Evolutionary conservation across 2,888 invertebrate genomes (phyloP), one percentile per base, ranked within the genome.

Genomic region (Ennomos quercinarius): DNA sequence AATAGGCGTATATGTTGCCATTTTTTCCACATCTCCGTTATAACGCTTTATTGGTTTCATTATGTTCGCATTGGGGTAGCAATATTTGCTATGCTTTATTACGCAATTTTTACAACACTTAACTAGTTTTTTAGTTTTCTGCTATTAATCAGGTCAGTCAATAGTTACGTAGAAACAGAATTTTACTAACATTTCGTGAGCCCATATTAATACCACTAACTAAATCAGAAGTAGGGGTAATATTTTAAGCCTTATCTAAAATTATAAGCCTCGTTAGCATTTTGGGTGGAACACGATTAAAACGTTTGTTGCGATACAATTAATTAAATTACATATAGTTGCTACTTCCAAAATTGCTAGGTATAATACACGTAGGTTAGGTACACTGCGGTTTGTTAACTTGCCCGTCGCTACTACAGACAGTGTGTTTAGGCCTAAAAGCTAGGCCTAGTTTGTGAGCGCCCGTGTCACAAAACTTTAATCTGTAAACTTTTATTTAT

Each of bases 1-100:
- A 78, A 84, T 83, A 82, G 86, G 84, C 84, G 80, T 80, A 79
- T 71, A 72, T 76, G 71, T 71, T 73, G 75, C 76, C 50, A 61
- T 61, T 81, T 83, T 84, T 84, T 82, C 77, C 77, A 73, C 76
- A 73, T 81, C 70, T 78, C 80, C 78, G 78, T 83, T 83, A 78
- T 81, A 84, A 78, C 65, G 69, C 72, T 83, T 86, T 87, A 88
- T 89, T 81, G 83, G 77, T 81, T 83, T 80, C 77, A 84, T 87
- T 86, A 81, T 86, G 76, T 82, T 81, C 80, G 76, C 80, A 78
- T 83, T 79, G 65, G 70, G 65, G 58, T 63, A 55, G 71, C 74
- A 77, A 77, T 74, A 6, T 5, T 27, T 27, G 27, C 17, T 17
- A 27, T 27, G 27, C 4, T 27, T 27, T 27, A 27, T 2, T 4